Evolutionary conservation across 2,113 vertebrate species (phyloP), one percentile per base, ranked within the genome.

Genomic region (Melanocharis versteri): DNA sequence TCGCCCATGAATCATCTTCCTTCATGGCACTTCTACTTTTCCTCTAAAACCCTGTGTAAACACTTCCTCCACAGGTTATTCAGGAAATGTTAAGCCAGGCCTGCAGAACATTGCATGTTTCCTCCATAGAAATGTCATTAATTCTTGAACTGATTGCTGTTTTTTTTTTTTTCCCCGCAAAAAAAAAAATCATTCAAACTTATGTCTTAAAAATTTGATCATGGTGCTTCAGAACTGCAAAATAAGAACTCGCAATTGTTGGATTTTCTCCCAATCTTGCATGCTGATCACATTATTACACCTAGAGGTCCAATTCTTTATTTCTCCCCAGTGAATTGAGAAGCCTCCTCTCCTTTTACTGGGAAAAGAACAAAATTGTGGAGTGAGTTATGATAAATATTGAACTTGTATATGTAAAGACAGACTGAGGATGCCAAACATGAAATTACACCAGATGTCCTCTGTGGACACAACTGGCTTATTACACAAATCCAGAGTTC

Each of bases 171-270:
- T 2, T 1, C 10, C 19, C 3, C 8, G 8, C 15, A 73, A 65
- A n/a, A 51, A 45, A 16, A 50, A 28, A 48, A 21, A 6, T 1
- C 2, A 11, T 42, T 92, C 0, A 0, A 54, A 58, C 3, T 23
- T 4, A 19, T 73, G 3, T 54, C 39, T 73, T 56, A 40, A 73
- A 92, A 9, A 28, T 60, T 71, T 60, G 35, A 44, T 44, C 9
- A 8, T 21, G 14, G 10, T 61, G 10, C 15, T 89, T 42, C 61
- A 84, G 30, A 94, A 68, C 19, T n/a, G 26, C 44, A 92, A 89
- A 91, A 68, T n/a, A 87, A 48, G 17, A 89, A 13, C 10, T 75
- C 16, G 3, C 8, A 68, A 71, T 40, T 31, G 3, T 16, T 84
- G 28, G 11, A 31, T 81, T 91, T 83, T 86, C 17, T 89, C 15